These are phyloP conservation scores for Lerista edwardsae DNA, from an alignment of 2,797 vertebrate species.

Conservation along the genomic window DNA sequence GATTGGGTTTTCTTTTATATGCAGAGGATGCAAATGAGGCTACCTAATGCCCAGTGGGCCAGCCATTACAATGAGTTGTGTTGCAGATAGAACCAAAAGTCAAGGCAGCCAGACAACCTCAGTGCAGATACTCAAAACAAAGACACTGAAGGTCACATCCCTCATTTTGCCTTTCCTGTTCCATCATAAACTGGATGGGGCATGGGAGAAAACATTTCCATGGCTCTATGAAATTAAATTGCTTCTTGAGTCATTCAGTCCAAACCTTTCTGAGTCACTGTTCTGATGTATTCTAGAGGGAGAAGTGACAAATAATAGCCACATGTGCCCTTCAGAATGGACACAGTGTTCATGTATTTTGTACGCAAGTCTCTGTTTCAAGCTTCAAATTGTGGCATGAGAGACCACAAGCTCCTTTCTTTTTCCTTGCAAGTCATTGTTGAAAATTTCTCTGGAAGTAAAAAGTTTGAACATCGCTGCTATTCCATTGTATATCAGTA, in stretches of 20 bases:
- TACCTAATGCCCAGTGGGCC: constrained; percentile 18
- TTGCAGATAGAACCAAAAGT: neutral
- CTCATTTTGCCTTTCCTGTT: accelerated
- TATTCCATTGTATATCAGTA: neutral
- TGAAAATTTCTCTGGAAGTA: too few relatives aligned
- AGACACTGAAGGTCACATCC: neutral
- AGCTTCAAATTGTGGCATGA: neutral
- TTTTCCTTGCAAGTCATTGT: neutral
- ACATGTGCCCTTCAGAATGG: neutral
- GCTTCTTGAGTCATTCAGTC: neutral
- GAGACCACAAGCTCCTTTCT: neutral
- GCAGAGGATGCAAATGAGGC: constrained; percentile 19
- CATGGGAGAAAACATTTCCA: neutral
- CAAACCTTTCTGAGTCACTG: neutral
- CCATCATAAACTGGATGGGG: neutral
- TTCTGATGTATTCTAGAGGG: neutral
- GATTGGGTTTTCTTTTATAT: constrained; percentile 6
- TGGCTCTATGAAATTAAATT: neutral
- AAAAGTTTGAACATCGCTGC: too few relatives aligned
- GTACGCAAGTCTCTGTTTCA: neutral
- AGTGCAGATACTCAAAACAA: neutral
- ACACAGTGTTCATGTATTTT: neutral
- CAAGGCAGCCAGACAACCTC: neutral
- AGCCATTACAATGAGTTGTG: neutral
- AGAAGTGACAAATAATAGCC: neutral